A percentile compares a stretch with the other conserved stretches of the same genome.
These are phyloP conservation scores for Galleria mellonella DNA, from an alignment of 1,140 invertebrate genomes.

Conservation along the genomic window DNA sequence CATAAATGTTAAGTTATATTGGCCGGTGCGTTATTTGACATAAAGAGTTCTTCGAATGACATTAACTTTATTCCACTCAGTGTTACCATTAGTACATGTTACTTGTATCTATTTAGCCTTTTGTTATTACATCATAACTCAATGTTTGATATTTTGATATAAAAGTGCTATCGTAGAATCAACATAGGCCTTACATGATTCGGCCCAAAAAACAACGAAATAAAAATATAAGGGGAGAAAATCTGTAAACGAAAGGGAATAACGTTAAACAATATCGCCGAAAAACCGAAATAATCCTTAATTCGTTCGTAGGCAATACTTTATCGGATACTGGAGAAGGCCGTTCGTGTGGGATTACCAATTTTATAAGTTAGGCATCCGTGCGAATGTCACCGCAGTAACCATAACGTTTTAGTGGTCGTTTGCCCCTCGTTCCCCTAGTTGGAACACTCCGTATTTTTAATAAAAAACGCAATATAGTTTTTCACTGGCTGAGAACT, in stretches of 20 bases:
- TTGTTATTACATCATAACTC: too few species aligned
- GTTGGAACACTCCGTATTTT: conserved; percentile 64
- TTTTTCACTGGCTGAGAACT: conserved; percentile 46
- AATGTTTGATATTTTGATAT: too few species aligned
- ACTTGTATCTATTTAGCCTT: too few species aligned
- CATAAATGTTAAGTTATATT: too few species aligned
- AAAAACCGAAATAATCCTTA: conserved; percentile 28
- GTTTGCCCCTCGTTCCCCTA: conserved; percentile 65
- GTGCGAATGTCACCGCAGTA: conserved; percentile 66
- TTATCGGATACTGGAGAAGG: conserved; percentile 39
- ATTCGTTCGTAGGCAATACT: conserved; percentile 33
- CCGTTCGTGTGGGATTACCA: conserved; percentile 42
- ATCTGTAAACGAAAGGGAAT: conserved; percentile 15
- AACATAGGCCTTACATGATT: neutral
- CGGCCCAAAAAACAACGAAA: neutral
- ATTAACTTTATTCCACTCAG: too few species aligned
- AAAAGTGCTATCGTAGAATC: too few species aligned
- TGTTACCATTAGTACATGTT: too few species aligned
- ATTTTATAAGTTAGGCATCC: conserved; percentile 70
- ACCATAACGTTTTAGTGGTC: conserved; percentile 69
- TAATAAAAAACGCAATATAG: conserved; percentile 70
- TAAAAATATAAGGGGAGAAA: conserved; percentile 7
- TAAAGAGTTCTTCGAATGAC: too few species aligned
- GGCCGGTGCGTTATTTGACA: too few species aligned
- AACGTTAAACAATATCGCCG: conserved; percentile 25